phyloP scores from a whole-genome alignment of 2,797 vertebrate genomes.

The Ctenopoma kingsleyae region DNA sequence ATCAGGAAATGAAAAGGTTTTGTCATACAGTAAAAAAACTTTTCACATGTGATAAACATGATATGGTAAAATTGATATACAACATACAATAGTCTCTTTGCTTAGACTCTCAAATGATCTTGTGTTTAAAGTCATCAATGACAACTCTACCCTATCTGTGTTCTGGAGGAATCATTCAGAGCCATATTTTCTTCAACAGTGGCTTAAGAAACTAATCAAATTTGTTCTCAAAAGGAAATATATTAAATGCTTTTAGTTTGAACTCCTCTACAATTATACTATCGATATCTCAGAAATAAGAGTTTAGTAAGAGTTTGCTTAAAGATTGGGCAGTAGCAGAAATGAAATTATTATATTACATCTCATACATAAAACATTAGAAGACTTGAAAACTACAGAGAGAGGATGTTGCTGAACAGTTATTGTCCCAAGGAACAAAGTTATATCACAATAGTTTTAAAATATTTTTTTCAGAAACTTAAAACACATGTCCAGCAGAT shows the following conservation, averaged over 20 bases:
- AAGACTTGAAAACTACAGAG: constrained; percentile 19
- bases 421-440: constrained; percentile 6
- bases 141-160: constrained; percentile 42
- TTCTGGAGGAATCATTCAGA: constrained; percentile 31
- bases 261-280: constrained; percentile 20
- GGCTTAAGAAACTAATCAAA: constrained; percentile 40
- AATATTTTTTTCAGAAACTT: constrained; percentile 26
- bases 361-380: constrained; percentile 17
- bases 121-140: not conserved
- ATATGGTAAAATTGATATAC: not conserved
- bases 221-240: constrained; percentile 35
- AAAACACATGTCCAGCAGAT: constrained; percentile 65
- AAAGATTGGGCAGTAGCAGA: constrained; percentile 13
- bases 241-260: constrained; percentile 42
- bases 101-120: too few relatives aligned
- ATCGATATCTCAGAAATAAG: constrained; percentile 20
- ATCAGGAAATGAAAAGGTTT: constrained; percentile 31
- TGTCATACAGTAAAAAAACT: too few relatives aligned
- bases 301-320: constrained; percentile 6
- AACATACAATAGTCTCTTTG: too few relatives aligned
- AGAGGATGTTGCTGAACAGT: not conserved
- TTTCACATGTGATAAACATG: constrained; percentile 5
- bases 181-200: constrained; percentile 26
- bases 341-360: constrained; percentile 21
- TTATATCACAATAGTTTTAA: constrained; percentile 5